Percentiles rank a stretch among this genome's conserved stretches.
These are phyloP conservation scores for Trichopoda pennipes DNA, from an alignment of 2,888 invertebrate species.

Conservation along the genomic window DNA sequence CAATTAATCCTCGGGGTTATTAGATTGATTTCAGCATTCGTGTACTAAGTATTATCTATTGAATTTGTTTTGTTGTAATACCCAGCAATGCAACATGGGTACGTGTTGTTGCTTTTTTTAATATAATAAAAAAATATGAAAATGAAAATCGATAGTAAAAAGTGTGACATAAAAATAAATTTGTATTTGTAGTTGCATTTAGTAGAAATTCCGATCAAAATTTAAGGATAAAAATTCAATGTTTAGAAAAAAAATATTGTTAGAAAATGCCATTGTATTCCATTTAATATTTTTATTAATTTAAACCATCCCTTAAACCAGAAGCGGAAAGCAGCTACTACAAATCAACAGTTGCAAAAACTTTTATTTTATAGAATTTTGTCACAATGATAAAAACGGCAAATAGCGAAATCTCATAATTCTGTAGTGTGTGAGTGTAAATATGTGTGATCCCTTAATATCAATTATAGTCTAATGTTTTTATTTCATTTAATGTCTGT, in stretches of 20 bases:
- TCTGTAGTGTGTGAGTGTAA: not conserved
- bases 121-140: constrained; percentile 45
- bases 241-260: constrained; percentile 27
- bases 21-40: constrained; percentile 14
- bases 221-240: constrained; percentile 47
- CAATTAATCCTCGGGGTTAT: constrained; percentile 74
- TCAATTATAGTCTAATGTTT: constrained; percentile 41
- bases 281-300: constrained; percentile 52
- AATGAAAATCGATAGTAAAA: constrained; percentile 56
- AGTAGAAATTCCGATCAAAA: constrained; percentile 38
- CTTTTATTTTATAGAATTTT: constrained; percentile 45
- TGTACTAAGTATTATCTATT: constrained; percentile 54
- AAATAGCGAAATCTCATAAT: not conserved
- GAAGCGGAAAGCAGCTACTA: constrained; percentile 70
- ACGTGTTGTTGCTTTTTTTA: constrained; percentile 12
- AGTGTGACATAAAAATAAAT: constrained; percentile 30
- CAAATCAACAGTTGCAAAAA: constrained; percentile 71
- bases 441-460: constrained; percentile 42
- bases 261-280: constrained; percentile 31
- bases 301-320: constrained; percentile 71
- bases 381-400: constrained; percentile 9
- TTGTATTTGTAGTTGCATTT: not conserved
- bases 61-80: not conserved
- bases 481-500: constrained; percentile 30
- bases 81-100: constrained; percentile 7